Base-by-base conservation (phyloP, 2,797 vertebrate species). In the Tragelaphus oryx region DNA sequence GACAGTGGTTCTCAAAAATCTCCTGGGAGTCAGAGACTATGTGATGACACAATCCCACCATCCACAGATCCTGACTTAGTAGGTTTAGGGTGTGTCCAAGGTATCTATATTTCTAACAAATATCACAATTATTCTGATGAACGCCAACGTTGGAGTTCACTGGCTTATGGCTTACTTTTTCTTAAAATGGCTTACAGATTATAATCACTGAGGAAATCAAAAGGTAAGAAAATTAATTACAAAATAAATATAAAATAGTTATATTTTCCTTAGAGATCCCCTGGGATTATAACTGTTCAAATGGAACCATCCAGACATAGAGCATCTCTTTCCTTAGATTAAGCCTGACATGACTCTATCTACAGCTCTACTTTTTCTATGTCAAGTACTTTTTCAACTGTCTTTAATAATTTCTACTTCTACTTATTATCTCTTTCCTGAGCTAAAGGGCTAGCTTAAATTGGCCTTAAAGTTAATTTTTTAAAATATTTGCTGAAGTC, bases 191-290 rank as follows among this genome's bases (percentile, higher is more conserved):
- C 7, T 82, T 80, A 87, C 11, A 6, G 44, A 65, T 95, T 80
- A 60, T 82, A 85, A 82, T 86, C 33, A 84, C 6, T 28, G 18
- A 54, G n/a, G 28, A 87, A 96, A 94, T 90, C 22, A 74, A 92
- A 93, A 87, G 68, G 13, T 87, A 95, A 78, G 37, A 92, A 88
- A 96, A 96, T 78, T 37, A 96, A 95, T 71, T 52, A 92, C 17
- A 62, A 37, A 11, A 85, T 33, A 41, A 92, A 71, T 30, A 87
- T 54, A 95, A 84, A 95, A 55, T 28, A 92, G 28, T 52, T 75
- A 7, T 48, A 78, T 62, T 93, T 83, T 24, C 54, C 62, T 79
- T 78, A 88, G 86, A 26, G 84, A 81, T 48, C 30, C 14, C 87
- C 62, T 80, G 16, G 41, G 52, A 91, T 83, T 79, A 54, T 22